Base-by-base conservation (phyloP, 2,797 vertebrate species). In the Anguilla pacifica region DNA sequence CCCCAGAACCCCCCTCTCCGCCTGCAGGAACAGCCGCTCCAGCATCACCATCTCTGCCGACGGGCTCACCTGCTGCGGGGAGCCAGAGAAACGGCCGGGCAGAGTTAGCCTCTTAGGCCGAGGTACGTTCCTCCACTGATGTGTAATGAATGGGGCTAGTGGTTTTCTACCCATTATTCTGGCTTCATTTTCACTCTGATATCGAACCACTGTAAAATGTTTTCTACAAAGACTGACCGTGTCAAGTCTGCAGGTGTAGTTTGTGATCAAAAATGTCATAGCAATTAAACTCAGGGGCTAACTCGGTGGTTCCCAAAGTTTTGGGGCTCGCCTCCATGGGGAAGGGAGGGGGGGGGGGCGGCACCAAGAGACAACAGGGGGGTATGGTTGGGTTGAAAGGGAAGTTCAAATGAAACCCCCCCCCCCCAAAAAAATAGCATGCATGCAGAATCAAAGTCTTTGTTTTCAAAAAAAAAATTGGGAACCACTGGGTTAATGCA, bases 1-100 rank as follows among this genome's bases (percentile, higher is more conserved):
- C 0, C 89, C 93, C 46, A 97, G 93, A 49, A 94, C 91, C 72
- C 90, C 94, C 17, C 96, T 94, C 92, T 97, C 96, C 0, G 96
- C 96, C 91, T 97, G 96, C 53, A 97, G 96, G 91, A 97, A 97
- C 89, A 97, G 94, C 39, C 96, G 95, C 90, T 97, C 96, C 91
- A 97, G 91, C 96, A 97, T 97, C 93, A 97, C 96, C 96, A 96
- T 97, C 93, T 97, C 96, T 6, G 96, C 96, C 0, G 96, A 97
- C 15, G 96, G 96, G 84, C 94, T 96, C 90, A 95, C 95, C 94
- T 96, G 96, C 96, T 97, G 93, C 81, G 86, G 87, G 35, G 55
- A 28, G 85, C 15, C 46, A 77, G 39, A 61, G 46, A 85, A 57
- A 35, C 3, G 79, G 35, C 2, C 31, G 72, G 83, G 15, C 74